phyloP scores from a whole-genome alignment of 2,797 vertebrate genomes.

The Anguilla anguilla region DNA sequence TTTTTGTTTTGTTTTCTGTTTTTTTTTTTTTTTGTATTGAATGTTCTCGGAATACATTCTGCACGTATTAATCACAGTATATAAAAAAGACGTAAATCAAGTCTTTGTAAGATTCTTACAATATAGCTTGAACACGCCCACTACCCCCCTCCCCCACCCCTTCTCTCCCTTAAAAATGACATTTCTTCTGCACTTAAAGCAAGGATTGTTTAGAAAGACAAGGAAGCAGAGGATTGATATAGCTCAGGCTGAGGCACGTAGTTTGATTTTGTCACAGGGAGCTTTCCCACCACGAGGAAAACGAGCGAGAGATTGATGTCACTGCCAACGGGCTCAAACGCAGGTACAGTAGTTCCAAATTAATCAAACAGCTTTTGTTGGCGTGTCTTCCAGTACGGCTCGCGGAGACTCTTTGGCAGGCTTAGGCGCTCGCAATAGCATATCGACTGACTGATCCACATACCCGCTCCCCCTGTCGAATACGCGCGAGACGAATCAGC shows the following conservation, averaged over 20 bases:
- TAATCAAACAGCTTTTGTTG: slow-evolving; percentile 56
- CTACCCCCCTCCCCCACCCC: neutral
- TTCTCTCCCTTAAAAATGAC: neutral
- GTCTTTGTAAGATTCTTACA: neutral
- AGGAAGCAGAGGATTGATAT: neutral
- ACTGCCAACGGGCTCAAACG: neutral
- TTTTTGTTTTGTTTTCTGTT: neutral
- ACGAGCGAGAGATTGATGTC: neutral
- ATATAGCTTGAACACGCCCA: neutral
- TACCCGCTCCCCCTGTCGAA: slow-evolving; percentile 33
- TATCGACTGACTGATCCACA: slow-evolving; percentile 50
- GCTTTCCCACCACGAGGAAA: neutral
- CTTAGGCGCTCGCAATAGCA: slow-evolving; percentile 38
- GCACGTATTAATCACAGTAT: slow-evolving; percentile 46
- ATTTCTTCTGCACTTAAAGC: neutral
- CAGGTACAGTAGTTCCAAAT: slow-evolving; percentile 20
- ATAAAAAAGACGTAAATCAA: neutral
- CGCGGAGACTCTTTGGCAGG: slow-evolving; percentile 47
- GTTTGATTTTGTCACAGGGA: neutral
- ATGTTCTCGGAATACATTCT: slow-evolving; percentile 36
- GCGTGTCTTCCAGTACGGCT: slow-evolving; percentile 47
- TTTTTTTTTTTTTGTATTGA: slow-evolving; percentile 37
- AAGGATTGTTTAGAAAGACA: neutral
- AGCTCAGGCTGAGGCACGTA: neutral
- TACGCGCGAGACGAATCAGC: slow-evolving; percentile 40